Base-by-base conservation (phyloP, 2,888 invertebrate species). In the Eueremaeus valkanovi region DNA sequence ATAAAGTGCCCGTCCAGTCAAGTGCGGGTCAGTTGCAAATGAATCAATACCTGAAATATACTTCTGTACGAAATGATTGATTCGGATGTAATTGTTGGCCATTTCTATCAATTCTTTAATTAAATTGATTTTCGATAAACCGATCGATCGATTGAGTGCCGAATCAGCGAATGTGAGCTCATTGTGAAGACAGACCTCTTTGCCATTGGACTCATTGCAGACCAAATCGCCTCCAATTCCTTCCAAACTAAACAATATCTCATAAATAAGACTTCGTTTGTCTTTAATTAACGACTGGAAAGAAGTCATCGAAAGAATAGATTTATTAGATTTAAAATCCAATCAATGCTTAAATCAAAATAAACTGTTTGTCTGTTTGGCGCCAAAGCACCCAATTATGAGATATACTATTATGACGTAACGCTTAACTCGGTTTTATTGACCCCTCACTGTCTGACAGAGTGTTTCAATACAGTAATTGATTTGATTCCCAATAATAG, bases 221-320 rank as follows among this genome's bases (percentile, higher is more conserved):
- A 68, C 68, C 16, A 68, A 68, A 68, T 68, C 68, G 42, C 68
- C 68, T 40, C n/a, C 68, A 42, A 68, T 68, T 68, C 68, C 68
- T 13, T 68, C 68, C 33, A 68, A 40, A 42, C 42, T 40, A 24
- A n/a, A 68, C 21, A 68, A 21, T 3, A 68, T 40, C 21, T 68
- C 68, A 40, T 33, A 68, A 13, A 68, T 8, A 33, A 68, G 68
- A 68, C 68, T 40, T 40, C 68, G n/a, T 42, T 42, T 68, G 42
- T 68, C 68, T 68, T 42, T 68, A 40, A 68, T 66, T 5, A n/a
- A 68, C 3, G 27, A 68, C 40, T n/a, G n/a, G n/a, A n/a, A n/a
- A n/a, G n/a, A n/a, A n/a, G n/a, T n/a, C n/a, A n/a, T n/a, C n/a
- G n/a, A n/a, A n/a, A n/a, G n/a, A n/a, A n/a, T n/a, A n/a, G n/a